Conservation (phyloP, 30 jellyfish, hydroid and myxozoan genomes). For the Hydractinia echinata region DNA sequence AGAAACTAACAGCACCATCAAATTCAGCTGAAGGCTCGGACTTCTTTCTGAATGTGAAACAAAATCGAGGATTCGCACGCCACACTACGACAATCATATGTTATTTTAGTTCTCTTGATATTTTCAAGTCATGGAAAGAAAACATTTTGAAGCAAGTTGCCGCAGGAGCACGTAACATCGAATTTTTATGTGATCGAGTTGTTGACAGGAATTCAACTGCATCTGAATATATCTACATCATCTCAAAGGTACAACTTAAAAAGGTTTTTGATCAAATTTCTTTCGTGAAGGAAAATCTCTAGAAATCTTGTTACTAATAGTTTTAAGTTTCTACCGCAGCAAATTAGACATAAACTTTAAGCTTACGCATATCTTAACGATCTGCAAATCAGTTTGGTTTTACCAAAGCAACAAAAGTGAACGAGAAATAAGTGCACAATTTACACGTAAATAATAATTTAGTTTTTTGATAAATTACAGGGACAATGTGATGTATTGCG, state of each 20-base stretch:
- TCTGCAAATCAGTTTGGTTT: no score
- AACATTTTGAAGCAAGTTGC: slow-evolving; percentile 20
- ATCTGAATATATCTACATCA: slow-evolving; percentile 32
- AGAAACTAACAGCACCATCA: no score
- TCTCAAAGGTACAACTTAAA: slow-evolving; percentile 16
- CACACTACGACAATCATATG: not conserved
- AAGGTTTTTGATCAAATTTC: not conserved
- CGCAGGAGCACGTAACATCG: slow-evolving; percentile 29
- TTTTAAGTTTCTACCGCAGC: no score
- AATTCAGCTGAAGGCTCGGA: no score
- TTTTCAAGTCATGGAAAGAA: slow-evolving; percentile 21
- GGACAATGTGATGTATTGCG: slow-evolving; percentile 29
- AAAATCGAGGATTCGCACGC: no score
- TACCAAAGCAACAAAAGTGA: no score
- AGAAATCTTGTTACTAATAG: no score
- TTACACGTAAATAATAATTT: not conserved
- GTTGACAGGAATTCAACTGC: slow-evolving; percentile 21
- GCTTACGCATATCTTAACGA: no score
- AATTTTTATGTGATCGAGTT: slow-evolving; percentile 25
- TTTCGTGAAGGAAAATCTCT: not conserved
- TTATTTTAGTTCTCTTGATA: slow-evolving; percentile 13
- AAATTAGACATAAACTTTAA: no score
- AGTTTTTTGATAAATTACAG: not conserved
- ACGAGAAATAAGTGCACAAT: no score
- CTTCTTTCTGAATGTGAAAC: no score